A percentile compares a stretch with the other conserved stretches of the same genome.
phyloP scores from a whole-genome alignment of 2,113 vertebrate genomes.

The Limanda limanda region DNA sequence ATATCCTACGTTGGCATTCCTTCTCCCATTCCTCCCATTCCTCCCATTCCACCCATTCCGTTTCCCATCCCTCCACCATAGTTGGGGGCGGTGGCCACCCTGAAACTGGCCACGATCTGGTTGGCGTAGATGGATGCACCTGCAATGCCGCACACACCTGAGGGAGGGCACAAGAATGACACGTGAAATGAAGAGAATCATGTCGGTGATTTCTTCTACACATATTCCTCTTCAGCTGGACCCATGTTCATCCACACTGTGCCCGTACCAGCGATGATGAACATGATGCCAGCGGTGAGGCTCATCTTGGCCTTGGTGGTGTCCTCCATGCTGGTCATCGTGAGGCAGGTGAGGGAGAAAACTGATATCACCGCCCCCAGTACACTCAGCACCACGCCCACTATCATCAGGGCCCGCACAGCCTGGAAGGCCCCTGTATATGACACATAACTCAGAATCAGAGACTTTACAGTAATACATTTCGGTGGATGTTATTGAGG shows the following conservation, averaged over 20 bases:
- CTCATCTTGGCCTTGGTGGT: slow-evolving; percentile 91
- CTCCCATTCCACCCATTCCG: slow-evolving; percentile 30
- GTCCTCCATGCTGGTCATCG: slow-evolving; percentile 86
- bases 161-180: neutral
- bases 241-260: neutral
- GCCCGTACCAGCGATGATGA: slow-evolving; percentile 85
- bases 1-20: slow-evolving; percentile 61
- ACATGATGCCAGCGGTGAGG: slow-evolving; percentile 90
- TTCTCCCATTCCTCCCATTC: slow-evolving; percentile 40
- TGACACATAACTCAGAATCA: neutral
- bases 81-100: slow-evolving; percentile 74
- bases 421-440: slow-evolving; percentile 88
- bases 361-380: slow-evolving; percentile 84
- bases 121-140: slow-evolving; percentile 93
- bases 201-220: neutral
- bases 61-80: slow-evolving; percentile 37
- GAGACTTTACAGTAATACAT: neutral
- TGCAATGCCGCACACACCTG: slow-evolving; percentile 89
- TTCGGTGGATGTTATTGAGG: too few relatives aligned
- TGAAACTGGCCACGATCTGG: slow-evolving; percentile 92
- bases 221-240: neutral
- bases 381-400: slow-evolving; percentile 86
- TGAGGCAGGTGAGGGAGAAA: slow-evolving; percentile 90
- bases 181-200: neutral
- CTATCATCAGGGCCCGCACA: slow-evolving; percentile 90